Base-by-base conservation (phyloP, 2,888 invertebrate genomes). In the Drosophila testacea region DNA sequence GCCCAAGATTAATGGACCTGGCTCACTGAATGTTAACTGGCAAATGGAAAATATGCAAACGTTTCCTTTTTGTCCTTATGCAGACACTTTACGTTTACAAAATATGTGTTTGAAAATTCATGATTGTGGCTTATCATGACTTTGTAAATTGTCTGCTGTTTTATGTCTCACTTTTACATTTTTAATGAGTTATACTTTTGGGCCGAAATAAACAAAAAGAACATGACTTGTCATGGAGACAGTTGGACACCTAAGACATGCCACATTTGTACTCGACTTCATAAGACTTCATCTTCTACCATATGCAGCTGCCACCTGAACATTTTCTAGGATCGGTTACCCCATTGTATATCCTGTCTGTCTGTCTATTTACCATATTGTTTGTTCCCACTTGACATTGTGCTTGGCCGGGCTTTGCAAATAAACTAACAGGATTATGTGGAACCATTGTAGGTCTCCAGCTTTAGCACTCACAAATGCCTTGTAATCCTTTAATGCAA, bases 401-500 rank as follows among this genome's bases (percentile, higher is more conserved):
- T 51, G 79, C 72, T 62, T 47, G 51, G 60, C 36, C 28, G 16
- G 22, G 63, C 42, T 51, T 46, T 52, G 82, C 63, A 84, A 76
- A 79, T 73, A 81, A 83, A 83, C 84, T 87, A 87, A 87, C 89
- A 87, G 84, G 87, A 87, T 88, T 88, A 85, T 78, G 77, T 74
- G 64, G 59, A 61, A 41, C 70, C 75, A 82, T 76, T 79, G 86
- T 83, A 65, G 63, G 73, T 60, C 80, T 56, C 47, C 32, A 69
- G 57, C 77, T 64, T 57, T 61, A 57, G 51, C 62, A 50, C 61
- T 56, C 46, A 59, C 64, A 60, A 73, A 66, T 60, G 54, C 42
- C 59, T 71, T 61, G 72, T 83, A 88, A 86, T 84, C 87, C 88
- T 84, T 86, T 86, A 75, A 80, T 81, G 79, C 81, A 47, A 50